Evolutionary conservation across 1,140 invertebrate species (phyloP).

Genomic region (Lepidurus packardi): DNA sequence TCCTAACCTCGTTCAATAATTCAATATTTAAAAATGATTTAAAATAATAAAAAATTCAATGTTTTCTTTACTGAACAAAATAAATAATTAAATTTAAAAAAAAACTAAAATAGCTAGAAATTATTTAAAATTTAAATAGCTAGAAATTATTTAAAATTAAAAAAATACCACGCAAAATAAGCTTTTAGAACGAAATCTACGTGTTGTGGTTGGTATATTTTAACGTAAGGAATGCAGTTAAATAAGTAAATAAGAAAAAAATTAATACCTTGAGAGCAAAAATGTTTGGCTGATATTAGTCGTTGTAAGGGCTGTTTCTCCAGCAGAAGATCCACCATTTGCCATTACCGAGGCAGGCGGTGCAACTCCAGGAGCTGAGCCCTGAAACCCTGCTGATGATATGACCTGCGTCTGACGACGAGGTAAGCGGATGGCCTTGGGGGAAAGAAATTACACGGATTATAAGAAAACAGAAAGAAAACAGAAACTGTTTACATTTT

Average conservation of each 20-base stretch:
- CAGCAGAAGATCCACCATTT: slow-evolving; percentile 46
- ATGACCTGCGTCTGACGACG: slow-evolving; percentile 58
- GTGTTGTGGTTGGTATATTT: background rate
- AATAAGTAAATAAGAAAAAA: background rate
- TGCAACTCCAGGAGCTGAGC: slow-evolving; percentile 42
- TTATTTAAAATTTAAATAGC: background rate
- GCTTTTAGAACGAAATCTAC: background rate
- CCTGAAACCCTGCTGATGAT: slow-evolving; percentile 40
- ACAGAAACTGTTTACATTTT: slow-evolving; percentile 56
- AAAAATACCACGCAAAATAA: background rate
- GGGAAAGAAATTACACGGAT: slow-evolving; percentile 51
- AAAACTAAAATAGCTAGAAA: background rate
- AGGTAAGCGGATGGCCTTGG: slow-evolving; percentile 78
- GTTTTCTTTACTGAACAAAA: too few species aligned
- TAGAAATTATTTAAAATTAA: background rate
- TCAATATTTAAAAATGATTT: too few species aligned
- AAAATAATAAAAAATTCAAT: too few species aligned
- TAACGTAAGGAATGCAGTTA: background rate
- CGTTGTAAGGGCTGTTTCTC: slow-evolving; percentile 40
- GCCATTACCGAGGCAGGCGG: slow-evolving; percentile 43
- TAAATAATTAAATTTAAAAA: background rate
- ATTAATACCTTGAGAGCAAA: slow-evolving; percentile 35
- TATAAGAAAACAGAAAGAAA: background rate
- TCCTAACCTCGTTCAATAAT: too few species aligned
- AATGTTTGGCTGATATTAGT: slow-evolving; percentile 36